Percentiles rank a stretch among this genome's conserved stretches.
phyloP scores from a whole-genome alignment of 64 coral and sea anemone genomes.

The Orbicella faveolata region DNA sequence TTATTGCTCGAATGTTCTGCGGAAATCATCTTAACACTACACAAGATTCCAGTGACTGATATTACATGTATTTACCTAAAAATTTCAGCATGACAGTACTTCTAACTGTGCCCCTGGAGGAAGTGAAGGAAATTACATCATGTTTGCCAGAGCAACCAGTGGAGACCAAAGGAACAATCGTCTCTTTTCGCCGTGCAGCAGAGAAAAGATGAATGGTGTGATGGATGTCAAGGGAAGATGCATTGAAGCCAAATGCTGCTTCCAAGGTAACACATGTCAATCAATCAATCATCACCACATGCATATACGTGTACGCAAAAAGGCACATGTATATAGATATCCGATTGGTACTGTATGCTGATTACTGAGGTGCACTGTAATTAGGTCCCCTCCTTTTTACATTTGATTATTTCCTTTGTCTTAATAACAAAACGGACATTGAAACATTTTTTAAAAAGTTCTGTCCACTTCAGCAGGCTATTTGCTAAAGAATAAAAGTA shows the following conservation, averaged over 20 bases:
- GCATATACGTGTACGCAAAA: not conserved
- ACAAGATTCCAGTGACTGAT: not conserved
- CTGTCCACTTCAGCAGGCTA: too few species aligned
- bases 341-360: too few species aligned
- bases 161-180: constrained; percentile 88
- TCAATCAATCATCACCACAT: not conserved
- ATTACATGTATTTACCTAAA: not conserved
- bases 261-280: constrained; percentile 48
- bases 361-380: too few species aligned
- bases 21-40: not conserved
- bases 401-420: too few species aligned
- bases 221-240: constrained; percentile 74
- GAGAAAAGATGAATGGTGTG: constrained; percentile 51
- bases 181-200: constrained; percentile 82
- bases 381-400: too few species aligned
- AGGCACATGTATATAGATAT: too few species aligned
- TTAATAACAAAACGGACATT: too few species aligned
- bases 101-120: constrained; percentile 58
- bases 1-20: too few species aligned
- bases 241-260: constrained; percentile 41
- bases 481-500: too few species aligned
- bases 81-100: constrained; percentile 70
- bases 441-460: too few species aligned
- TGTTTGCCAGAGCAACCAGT: constrained; percentile 91
- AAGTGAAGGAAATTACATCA: constrained; percentile 80